Base-by-base conservation (phyloP, 2,113 vertebrate species). In the Emydocephalus ijimae region DNA sequence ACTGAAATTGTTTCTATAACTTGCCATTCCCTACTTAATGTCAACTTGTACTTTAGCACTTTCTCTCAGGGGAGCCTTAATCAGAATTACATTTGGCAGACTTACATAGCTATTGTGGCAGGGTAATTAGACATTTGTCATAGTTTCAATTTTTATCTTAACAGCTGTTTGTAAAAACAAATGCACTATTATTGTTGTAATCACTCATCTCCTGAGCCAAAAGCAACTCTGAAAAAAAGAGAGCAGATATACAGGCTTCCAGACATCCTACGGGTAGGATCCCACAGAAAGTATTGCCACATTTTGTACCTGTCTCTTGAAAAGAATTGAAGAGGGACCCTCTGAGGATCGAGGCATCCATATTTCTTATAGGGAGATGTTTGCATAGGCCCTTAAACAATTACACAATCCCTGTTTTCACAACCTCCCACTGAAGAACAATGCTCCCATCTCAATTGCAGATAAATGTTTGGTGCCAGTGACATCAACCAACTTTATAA, bases 131-230 rank as follows among this genome's bases (percentile, higher is more conserved):
- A 92, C 93, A 93, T 87, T 92, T 87, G 50, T 91, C 87, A 7
- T 81, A 86, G 56, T 87, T 93, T 94, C 94, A 89, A 92, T 95
- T 96, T 81, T 96, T 94, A 95, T 90, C 43, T 89, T 92, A 94
- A 94, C 87, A 90, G 86, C 88, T 94, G 50, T 93, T 50, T 92
- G 29, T 6, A 29, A 56, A 87, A 95, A 87, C 90, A 91, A 39
- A 85, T 3, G 85, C 4, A 94, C 61, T 26, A 93, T 90, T 91
- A 95, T 88, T 92, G 94, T 88, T 85, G 61, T 93, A 93, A 93
- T 93, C 86, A 85, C 89, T 93, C 74, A 55, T 61, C 24, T 91
- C 48, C 64, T 45, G 69, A 95, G 96, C 93, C 91, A 95, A 96
- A 94, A 81, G 92, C 12, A 87, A 93, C 92, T 91, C 86, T 92